A percentile compares a stretch with the other conserved stretches of the same genome.
Evolutionary conservation across 1,140 invertebrate genomes (phyloP).

Genomic region (Bombyx mandarina): DNA sequence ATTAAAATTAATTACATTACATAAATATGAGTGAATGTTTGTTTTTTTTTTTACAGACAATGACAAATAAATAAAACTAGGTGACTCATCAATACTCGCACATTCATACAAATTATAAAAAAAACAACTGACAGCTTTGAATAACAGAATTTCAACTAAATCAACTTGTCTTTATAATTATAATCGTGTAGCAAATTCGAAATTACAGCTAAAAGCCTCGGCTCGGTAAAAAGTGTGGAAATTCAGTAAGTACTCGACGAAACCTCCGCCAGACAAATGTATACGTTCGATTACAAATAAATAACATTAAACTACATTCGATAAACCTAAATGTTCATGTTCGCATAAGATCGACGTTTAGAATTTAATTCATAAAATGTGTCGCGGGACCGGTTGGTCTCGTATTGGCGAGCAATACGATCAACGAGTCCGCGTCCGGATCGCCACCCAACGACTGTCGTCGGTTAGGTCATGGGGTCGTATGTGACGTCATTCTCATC

Average conservation of each 20-base stretch:
- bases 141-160: neutral
- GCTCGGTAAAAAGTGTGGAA: conserved; percentile 16
- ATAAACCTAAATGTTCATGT: conserved; percentile 37
- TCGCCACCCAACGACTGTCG: too few relatives aligned
- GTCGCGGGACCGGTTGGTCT: conserved; percentile 14
- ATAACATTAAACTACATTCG: conserved; percentile 36
- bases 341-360: conserved; percentile 51
- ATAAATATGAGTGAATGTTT: conserved; percentile 22
- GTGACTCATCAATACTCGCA: conserved; percentile 21
- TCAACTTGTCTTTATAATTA: conserved; percentile 2
- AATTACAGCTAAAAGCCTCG: conserved; percentile 12
- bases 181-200: conserved; percentile 13
- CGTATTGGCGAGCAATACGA: conserved; percentile 44
- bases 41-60: neutral
- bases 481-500: too few relatives aligned
- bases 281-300: conserved; percentile 18
- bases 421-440: conserved; percentile 20
- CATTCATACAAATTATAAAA: conserved; percentile 12
- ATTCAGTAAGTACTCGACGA: conserved; percentile 43
- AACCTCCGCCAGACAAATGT: conserved; percentile 1
- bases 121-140: conserved; percentile 1
- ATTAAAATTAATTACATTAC: conserved; percentile 37
- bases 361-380: conserved; percentile 35
- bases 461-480: too few relatives aligned
- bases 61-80: conserved; percentile 16